Base-by-base conservation (phyloP, 1,140 invertebrate genomes). In the Oreohelix idahoensis region DNA sequence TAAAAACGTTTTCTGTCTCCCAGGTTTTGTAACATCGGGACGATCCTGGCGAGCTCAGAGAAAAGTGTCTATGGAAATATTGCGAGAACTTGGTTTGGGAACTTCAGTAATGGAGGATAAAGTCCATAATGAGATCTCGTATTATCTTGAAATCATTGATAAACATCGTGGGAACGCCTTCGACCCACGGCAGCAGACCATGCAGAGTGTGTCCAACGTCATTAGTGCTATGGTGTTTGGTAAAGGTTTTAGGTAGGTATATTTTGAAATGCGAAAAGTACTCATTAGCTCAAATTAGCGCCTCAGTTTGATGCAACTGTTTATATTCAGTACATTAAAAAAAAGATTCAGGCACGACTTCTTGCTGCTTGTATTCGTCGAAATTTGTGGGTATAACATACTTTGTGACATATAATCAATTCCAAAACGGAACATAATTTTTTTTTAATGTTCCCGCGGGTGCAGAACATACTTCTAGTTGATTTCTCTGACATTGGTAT, bases 21-120 rank as follows among this genome's bases (percentile, higher is more conserved):
- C 75, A 79, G 77, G 77, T 58, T 79, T 79, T 49, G 77, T 79
- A 39, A 39, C 77, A 26, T 79, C 51, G 0, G 39, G 32, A 10
- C 17, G 10, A 45, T 42, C 45, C 1, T 79, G 77, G 77, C 38
- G 45, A 15, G 29, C 15, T 4, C 77, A 63, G 58, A 79, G 53
- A 45, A 79, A 79, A 66, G 58, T 66, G 0, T 23, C 51, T 4
- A 29, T 66, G 2, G 51, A 63, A 36, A 79, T 79, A 15, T 39
- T 79, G 15, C 77, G 58, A 8, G 23, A 66, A 23, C 53, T 79
- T 2, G 77, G 77, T 23, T 13, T 45, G 26, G 51, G 53, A 1
- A 38, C 51, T 29, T 17, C 29, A 1, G 53, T 36, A 10, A 63
- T 79, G 53, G 77, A 79, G 35, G 53, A 66, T 10, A 63, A 39